Percentiles rank a stretch among this genome's conserved stretches.
Evolutionary conservation across 2,797 vertebrate genomes (phyloP).

Genomic region (Prionace glauca): DNA sequence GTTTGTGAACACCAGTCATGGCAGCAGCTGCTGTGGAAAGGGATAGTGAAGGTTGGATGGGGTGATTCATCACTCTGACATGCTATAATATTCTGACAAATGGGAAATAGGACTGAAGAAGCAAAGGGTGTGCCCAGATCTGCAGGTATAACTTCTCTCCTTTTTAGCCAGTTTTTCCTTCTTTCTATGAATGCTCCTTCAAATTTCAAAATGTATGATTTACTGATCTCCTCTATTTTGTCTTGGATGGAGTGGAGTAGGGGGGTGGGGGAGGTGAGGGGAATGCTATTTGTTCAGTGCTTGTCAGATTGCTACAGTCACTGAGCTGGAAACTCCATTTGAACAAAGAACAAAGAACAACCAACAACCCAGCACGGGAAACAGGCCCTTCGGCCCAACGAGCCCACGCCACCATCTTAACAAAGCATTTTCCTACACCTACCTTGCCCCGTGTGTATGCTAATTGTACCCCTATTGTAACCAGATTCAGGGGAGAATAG

Average conservation of each 20-base stretch:
- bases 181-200: slow-evolving; percentile 97
- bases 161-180: slow-evolving; percentile 89
- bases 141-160: slow-evolving; percentile 91
- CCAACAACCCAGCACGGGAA: too few species aligned
- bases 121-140: slow-evolving; percentile 90
- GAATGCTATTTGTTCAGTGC: slow-evolving; percentile 78
- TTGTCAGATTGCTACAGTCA: slow-evolving; percentile 86
- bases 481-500: too few species aligned
- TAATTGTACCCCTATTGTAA: too few species aligned
- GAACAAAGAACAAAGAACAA: neutral
- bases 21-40: slow-evolving; percentile 64
- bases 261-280: slow-evolving; percentile 50
- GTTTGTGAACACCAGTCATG: slow-evolving; percentile 55
- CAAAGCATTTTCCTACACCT: too few species aligned
- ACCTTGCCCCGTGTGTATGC: too few species aligned
- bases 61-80: slow-evolving; percentile 82
- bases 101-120: slow-evolving; percentile 84
- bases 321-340: slow-evolving; percentile 93
- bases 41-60: slow-evolving; percentile 45
- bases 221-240: slow-evolving; percentile 93
- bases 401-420: too few species aligned
- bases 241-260: slow-evolving; percentile 58
- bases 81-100: slow-evolving; percentile 85
- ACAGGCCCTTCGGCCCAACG: too few species aligned
- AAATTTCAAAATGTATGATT: slow-evolving; percentile 95